Conservation (phyloP, 2,113 vertebrate genomes). For the Apteryx owenii region DNA sequence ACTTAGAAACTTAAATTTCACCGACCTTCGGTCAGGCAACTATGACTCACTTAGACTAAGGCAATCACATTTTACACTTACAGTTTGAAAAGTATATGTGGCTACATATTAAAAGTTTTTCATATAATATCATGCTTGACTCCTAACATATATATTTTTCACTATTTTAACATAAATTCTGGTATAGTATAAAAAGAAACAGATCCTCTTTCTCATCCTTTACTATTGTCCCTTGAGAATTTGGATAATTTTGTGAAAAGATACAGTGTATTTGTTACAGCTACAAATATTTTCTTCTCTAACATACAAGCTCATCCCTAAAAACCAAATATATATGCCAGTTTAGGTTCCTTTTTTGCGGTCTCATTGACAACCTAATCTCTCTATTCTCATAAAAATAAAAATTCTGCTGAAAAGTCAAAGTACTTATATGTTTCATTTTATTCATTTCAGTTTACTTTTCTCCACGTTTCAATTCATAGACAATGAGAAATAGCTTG, state of each 20-base stretch:
- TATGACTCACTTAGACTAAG: neutral
- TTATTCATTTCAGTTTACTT: neutral
- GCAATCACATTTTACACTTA: neutral
- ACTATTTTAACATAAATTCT: neutral
- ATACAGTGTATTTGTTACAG: neutral
- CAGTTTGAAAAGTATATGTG: neutral
- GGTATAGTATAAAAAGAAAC: neutral
- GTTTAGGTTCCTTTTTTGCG: neutral
- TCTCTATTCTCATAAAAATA: neutral
- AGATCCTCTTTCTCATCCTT: neutral
- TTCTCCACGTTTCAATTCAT: neutral
- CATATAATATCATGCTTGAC: neutral
- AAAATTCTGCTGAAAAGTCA: neutral
- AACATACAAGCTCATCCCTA: neutral
- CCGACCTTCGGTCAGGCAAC: neutral
- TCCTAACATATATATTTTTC: neutral
- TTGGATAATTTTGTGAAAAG: neutral
- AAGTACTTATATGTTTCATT: neutral
- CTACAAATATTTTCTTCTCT: neutral
- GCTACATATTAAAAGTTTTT: neutral
- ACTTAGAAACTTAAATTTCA: neutral
- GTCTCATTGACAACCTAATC: neutral
- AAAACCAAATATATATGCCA: neutral
- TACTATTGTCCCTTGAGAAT: neutral
- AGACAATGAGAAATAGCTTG: neutral